Evolutionary conservation across 1,140 invertebrate species (phyloP), one percentile per base, ranked within the genome.

Genomic region (Drosophila pallidifrons): DNA sequence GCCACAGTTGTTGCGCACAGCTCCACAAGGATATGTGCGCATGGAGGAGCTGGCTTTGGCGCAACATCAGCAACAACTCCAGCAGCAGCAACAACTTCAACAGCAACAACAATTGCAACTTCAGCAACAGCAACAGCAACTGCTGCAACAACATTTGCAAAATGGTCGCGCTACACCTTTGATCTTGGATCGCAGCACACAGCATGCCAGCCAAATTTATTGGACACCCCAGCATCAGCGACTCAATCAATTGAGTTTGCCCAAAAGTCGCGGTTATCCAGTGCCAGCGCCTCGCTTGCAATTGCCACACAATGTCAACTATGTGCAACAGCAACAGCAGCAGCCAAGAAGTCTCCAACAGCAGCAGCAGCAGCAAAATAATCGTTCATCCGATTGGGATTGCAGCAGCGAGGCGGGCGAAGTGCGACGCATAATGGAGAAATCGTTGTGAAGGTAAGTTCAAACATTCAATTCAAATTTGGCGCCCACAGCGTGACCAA

Each of bases 351-450:
- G 66, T 61, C 68, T 35, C 25, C 80, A 57, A 46, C n/a, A 52
- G 35, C 32, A 5, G 32, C 32, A 32, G 3, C 32, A 6, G 5
- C 45, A 65, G 64, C 30, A 75, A 79, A n/a, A 47, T 25, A 25
- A 4, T 25, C 20, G 20, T 25, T 25, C 76, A 8, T 94, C 93
- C 5, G 94, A 94, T 75, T 95, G 94, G 61, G 94, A 95, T 81
- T 94, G 94, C 72, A 95, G 95, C n/a, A 95, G 95, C 6, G 94
- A 95, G 82, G 94, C 94, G 45, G 94, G 94, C 4, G 95, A 96
- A 89, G 94, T 95, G 47, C 94, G 95, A 57, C 92, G 94, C 72
- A 95, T 95, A 66, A 92, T 95, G 92, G 94, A 94, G 20, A 93
- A 90, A 43, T 55, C 91, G 51, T 55, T 76, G 87, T 85, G 20